phyloP scores from a whole-genome alignment of 64 coral and sea anemone species.

The Montipora sp. region DNA sequence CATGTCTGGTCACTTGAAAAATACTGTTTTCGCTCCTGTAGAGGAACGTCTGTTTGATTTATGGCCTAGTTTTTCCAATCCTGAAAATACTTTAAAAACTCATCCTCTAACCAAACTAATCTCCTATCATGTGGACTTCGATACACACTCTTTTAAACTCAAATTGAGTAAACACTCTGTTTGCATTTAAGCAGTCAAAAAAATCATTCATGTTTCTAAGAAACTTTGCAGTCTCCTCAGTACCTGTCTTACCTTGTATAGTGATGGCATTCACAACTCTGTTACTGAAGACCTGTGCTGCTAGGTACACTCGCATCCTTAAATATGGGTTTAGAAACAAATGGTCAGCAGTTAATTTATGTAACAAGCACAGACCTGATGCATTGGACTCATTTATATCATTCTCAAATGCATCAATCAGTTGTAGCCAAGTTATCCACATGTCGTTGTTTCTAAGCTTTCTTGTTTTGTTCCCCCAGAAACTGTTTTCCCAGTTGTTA shows the following conservation, averaged over 20 bases:
- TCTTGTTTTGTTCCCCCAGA: slow-evolving; percentile 21
- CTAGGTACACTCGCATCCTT: slow-evolving; percentile 33
- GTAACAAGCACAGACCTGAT: not conserved
- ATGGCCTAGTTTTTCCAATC: not conserved
- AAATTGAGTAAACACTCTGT: slow-evolving; percentile 35
- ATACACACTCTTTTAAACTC: slow-evolving; percentile 41
- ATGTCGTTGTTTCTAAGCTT: slow-evolving; percentile 11
- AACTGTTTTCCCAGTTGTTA: slow-evolving; percentile 14
- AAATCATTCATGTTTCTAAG: slow-evolving; percentile 50
- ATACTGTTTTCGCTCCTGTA: slow-evolving; percentile 13
- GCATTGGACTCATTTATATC: slow-evolving; percentile 40
- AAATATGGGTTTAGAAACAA: slow-evolving; percentile 45
- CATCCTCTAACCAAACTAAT: slow-evolving; percentile 8
- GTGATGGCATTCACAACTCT: not conserved
- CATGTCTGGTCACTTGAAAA: slow-evolving; percentile 43
- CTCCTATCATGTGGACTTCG: not conserved
- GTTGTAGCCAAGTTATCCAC: not conserved
- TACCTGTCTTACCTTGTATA: slow-evolving; percentile 19
- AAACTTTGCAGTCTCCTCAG: slow-evolving; percentile 42
- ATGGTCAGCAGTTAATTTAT: slow-evolving; percentile 34
- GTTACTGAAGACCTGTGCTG: slow-evolving; percentile 35
- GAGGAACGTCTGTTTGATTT: not conserved
- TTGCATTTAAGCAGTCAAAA: slow-evolving; percentile 60
- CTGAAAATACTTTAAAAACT: slow-evolving; percentile 28
- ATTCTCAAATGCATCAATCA: slow-evolving; percentile 52